Conservation (phyloP, 2,113 vertebrate genomes). For the Todiramphus chloris region DNA sequence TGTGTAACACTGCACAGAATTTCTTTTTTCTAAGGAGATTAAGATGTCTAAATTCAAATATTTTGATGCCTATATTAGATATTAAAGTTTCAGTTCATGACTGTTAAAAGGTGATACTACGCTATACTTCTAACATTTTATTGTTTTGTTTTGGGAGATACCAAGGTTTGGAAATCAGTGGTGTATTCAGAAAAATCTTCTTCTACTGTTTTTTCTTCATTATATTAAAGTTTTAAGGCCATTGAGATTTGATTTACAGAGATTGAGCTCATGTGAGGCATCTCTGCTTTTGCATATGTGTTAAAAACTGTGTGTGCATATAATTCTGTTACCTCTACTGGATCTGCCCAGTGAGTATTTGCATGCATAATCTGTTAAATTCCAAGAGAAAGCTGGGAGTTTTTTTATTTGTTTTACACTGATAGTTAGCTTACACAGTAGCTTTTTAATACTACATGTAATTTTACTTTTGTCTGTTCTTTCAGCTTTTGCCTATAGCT, state of each 20-base stretch:
- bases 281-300: background rate
- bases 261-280: background rate
- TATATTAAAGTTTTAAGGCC: background rate
- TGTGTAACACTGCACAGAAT: background rate
- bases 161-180: background rate
- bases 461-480: background rate
- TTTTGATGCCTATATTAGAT: background rate
- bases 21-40: background rate
- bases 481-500: constrained; percentile 82
- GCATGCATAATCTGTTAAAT: background rate
- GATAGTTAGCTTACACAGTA: background rate
- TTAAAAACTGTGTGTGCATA: background rate
- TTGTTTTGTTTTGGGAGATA: background rate
- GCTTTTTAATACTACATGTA: background rate
- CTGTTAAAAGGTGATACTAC: background rate
- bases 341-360: background rate
- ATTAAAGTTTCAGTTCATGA: background rate
- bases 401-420: background rate
- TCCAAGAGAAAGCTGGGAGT: background rate
- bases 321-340: background rate
- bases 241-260: background rate
- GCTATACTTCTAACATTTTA: background rate
- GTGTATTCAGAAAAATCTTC: background rate
- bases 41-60: background rate
- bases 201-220: background rate